A percentile compares a stretch with the other conserved stretches of the same genome.
These are phyloP conservation scores for Ptyas mucosa DNA, from an alignment of 2,113 vertebrate species.

Conservation along the genomic window DNA sequence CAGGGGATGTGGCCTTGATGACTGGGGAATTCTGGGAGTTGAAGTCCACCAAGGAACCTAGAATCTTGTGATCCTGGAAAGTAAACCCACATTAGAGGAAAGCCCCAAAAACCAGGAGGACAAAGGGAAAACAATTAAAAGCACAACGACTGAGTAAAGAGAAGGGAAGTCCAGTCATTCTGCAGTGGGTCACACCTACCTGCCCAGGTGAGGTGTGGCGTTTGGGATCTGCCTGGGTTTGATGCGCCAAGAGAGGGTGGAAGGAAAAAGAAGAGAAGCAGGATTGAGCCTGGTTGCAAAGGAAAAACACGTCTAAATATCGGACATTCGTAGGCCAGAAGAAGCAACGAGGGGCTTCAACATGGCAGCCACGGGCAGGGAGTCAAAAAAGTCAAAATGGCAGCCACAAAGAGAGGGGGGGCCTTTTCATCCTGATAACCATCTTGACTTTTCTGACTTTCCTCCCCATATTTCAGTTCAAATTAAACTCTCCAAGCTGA, in stretches of 20 bases:
- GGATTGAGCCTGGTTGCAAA: background rate
- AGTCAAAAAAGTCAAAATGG: background rate
- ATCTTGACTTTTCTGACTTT: background rate
- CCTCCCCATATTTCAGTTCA: background rate
- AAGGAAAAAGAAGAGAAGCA: background rate
- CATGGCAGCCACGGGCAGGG: background rate
- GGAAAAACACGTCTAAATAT: background rate
- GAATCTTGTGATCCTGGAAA: background rate
- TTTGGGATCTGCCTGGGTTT: background rate
- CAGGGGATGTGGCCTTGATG: background rate
- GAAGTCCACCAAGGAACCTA: background rate
- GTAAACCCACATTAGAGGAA: background rate
- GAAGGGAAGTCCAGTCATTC: background rate
- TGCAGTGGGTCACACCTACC: background rate
- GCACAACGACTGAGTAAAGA: background rate
- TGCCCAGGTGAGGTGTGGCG: background rate
- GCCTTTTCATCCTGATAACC: background rate
- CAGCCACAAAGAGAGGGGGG: background rate
- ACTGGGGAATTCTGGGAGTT: background rate
- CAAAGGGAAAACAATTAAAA: too few relatives aligned
- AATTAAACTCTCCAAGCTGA: background rate
- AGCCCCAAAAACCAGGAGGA: background rate
- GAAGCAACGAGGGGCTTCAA: too few relatives aligned
- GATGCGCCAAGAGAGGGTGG: background rate
- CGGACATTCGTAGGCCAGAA: background rate